Evolutionary conservation across 2,113 vertebrate species (phyloP).

Genomic region (Acinonyx jubatus): DNA sequence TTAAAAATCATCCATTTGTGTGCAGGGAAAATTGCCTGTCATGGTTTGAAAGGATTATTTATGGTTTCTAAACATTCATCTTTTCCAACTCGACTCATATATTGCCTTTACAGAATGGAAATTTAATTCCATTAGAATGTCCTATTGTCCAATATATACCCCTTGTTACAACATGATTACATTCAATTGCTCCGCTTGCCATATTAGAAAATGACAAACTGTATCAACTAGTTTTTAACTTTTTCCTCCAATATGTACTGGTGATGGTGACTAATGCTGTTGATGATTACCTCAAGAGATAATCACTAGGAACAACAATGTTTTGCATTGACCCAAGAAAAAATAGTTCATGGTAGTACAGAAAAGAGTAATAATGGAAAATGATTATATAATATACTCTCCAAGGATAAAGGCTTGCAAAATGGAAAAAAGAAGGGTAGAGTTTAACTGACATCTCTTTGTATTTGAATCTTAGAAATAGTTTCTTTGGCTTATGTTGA

Average conservation of each 20-base stretch:
- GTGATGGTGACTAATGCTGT: not conserved
- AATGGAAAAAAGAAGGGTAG: not conserved
- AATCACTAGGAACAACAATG: not conserved
- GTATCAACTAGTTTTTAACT: conserved; percentile 19
- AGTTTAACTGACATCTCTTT: conserved; percentile 25
- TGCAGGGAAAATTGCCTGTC: conserved; percentile 63
- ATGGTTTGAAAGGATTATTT: conserved; percentile 66
- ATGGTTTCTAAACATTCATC: conserved; percentile 62
- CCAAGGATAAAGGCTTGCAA: not conserved
- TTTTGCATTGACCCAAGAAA: conserved; percentile 36
- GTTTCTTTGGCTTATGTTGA: not conserved
- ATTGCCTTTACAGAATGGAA: conserved; percentile 38
- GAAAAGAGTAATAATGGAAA: conserved; percentile 35
- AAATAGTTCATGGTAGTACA: conserved; percentile 18
- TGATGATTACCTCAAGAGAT: conserved; percentile 35
- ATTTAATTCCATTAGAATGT: conserved; percentile 40
- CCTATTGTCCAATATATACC: conserved; percentile 23
- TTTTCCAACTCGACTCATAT: not conserved
- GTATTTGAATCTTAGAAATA: conserved; percentile 36
- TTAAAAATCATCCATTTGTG: conserved; percentile 68
- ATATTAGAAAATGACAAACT: conserved; percentile 61
- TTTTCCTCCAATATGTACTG: not conserved
- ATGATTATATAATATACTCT: not conserved
- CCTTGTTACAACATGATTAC: conserved; percentile 39
- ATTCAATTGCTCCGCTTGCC: conserved; percentile 42